Evolutionary conservation across 2,888 invertebrate genomes (phyloP).

Genomic region (Masnerella sp.): DNA sequence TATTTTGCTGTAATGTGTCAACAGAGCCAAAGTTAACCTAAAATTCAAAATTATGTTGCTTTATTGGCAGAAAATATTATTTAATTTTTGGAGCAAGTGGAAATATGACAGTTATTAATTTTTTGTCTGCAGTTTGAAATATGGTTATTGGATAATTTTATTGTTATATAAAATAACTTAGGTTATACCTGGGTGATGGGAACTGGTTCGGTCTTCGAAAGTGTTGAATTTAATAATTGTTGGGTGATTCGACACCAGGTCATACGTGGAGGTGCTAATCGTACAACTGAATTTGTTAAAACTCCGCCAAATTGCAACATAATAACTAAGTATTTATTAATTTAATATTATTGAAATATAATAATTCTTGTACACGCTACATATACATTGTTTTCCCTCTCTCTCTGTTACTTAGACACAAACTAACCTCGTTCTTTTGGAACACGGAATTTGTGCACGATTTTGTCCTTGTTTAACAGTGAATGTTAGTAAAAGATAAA

Average conservation of each 20-base stretch:
- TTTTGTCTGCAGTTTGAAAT: neutral
- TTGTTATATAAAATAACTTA: constrained; percentile 23
- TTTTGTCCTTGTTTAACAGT: no score
- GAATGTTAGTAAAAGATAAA: no score
- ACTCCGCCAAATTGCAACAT: constrained; percentile 67
- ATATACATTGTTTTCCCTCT: constrained; percentile 5
- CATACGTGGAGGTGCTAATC: constrained; percentile 52
- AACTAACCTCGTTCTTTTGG: no score
- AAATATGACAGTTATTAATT: neutral
- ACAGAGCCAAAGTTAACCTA: neutral
- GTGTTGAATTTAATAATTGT: constrained; percentile 57
- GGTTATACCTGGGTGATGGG: constrained; percentile 27
- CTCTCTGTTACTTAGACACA: no score
- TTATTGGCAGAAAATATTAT: neutral
- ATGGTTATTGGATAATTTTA: no score
- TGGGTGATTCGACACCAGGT: constrained; percentile 60
- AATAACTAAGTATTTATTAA: constrained; percentile 51
- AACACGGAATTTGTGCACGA: no score
- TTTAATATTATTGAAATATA: neutral
- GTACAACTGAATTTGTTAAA: constrained; percentile 56
- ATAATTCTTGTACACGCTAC: constrained; percentile 14
- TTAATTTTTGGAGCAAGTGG: neutral
- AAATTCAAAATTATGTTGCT: neutral
- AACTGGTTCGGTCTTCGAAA: constrained; percentile 35
- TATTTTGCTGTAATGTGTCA: neutral